A percentile compares a stretch with the other conserved stretches of the same genome.
phyloP scores from a whole-genome alignment of 2,797 vertebrate genomes.

The Chelidonichthys spinosus region DNA sequence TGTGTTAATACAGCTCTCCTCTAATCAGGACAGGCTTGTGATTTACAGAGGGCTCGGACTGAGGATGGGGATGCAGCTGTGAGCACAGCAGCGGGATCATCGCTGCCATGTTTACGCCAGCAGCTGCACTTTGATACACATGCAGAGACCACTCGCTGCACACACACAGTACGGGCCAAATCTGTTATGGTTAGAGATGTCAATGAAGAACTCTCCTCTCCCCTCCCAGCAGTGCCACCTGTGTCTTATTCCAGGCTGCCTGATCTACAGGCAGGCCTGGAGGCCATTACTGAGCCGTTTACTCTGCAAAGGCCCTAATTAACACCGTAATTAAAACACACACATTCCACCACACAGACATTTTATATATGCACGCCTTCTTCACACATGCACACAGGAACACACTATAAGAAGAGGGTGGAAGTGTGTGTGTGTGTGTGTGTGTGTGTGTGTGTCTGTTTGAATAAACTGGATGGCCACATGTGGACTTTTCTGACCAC shows the following conservation, averaged over 20 bases:
- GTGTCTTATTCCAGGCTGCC: constrained; percentile 48
- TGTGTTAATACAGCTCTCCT: constrained; percentile 73
- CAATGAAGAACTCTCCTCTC: constrained; percentile 30
- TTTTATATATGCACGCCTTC: constrained; percentile 54
- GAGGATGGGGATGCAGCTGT: constrained; percentile 74
- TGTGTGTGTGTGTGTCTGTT: constrained; percentile 24
- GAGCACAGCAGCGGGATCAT: constrained; percentile 60
- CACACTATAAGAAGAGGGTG: constrained; percentile 7
- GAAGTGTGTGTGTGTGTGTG: constrained; percentile 14
- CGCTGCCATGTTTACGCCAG: constrained; percentile 68
- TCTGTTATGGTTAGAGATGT: constrained; percentile 60
- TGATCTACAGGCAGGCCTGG: constrained; percentile 58
- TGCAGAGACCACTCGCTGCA: constrained; percentile 38
- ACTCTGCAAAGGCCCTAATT: constrained; percentile 70
- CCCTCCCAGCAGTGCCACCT: constrained; percentile 59
- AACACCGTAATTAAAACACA: constrained; percentile 74
- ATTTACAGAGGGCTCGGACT: constrained; percentile 67
- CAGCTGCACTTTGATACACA: constrained; percentile 64
- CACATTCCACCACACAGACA: constrained; percentile 62
- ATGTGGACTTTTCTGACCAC: constrained; percentile 62
- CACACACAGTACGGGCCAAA: constrained; percentile 36
- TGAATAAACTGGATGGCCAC: constrained; percentile 47
- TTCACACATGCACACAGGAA: constrained; percentile 36
- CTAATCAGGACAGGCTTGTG: constrained; percentile 72
- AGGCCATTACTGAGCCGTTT: constrained; percentile 67